Evolutionary conservation across 1,140 invertebrate genomes (phyloP), one percentile per base, ranked within the genome.

Genomic region (Pomacea maculata): DNA sequence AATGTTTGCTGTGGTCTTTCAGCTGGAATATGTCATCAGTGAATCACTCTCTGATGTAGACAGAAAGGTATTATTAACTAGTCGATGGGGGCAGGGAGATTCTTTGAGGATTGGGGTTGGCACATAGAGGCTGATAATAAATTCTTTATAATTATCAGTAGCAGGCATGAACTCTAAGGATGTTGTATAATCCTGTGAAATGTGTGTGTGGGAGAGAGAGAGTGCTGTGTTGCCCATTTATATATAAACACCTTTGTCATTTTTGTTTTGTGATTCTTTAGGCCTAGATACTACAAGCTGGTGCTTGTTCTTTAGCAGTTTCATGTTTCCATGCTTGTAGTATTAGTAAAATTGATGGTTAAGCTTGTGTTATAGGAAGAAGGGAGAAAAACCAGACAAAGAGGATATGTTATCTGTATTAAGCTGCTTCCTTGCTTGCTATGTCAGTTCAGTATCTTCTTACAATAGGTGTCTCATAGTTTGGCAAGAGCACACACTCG

Each of bases 21-120:
- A 82, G 2, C 81, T 91, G 61, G 87, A 90, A 76, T 91, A 91
- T 85, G 88, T 91, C 64, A 84, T 91, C 17, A 83, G 86, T 12
- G 88, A 90, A 81, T 87, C 90, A 21, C 80, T 90, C 34, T 86
- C 86, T 73, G 84, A 86, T 25, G 85, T 86, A 54, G 88, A 88
- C 65, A 89, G 86, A 79, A 90, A 85, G 85, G 90, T 90, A 67
- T 82, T 78, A 55, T 17, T 80, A 29, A 52, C 9, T 52, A 63
- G 21, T 78, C 7, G 0, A 54, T 29, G 45, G 12, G 15, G 57
- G 57, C 11, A 57, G 57, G 57, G 0, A 8, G 57, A 17, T 61
- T 11, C 57, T 61, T 14, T 14, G 15, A 61, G 57, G 8, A 9
- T 14, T 14, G 57, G 11, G 57, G 11, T 61, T 61, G 11, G 57